These are phyloP conservation scores for Myrmecobius fasciatus DNA, from an alignment of 2,113 vertebrate species.

Conservation along the genomic window DNA sequence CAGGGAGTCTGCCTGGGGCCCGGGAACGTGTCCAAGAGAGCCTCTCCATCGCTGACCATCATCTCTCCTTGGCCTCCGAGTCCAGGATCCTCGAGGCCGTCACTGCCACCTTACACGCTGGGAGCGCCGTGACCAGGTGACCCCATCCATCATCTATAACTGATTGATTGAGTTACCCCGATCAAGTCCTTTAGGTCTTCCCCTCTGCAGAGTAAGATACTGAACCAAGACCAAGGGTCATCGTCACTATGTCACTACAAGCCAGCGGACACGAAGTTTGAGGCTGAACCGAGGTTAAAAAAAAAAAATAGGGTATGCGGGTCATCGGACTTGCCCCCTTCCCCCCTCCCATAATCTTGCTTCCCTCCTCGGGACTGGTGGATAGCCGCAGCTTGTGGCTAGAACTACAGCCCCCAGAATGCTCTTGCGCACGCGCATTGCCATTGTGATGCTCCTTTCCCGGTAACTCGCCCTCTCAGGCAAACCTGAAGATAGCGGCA, in stretches of 20 bases:
- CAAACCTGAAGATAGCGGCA: constrained; percentile 74
- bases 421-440: constrained; percentile 59
- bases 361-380: rapidly evolving
- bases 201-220: not conserved
- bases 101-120: not conserved
- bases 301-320: not conserved
- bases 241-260: not conserved
- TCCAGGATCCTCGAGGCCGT: not conserved
- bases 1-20: not conserved
- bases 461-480: constrained; percentile 74
- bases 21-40: not conserved
- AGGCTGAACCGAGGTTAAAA: not conserved
- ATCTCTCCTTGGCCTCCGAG: not conserved
- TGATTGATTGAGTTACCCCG: not conserved
- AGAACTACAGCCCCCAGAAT: constrained; percentile 76
- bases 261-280: not conserved
- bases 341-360: not conserved
- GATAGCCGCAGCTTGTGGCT: not conserved
- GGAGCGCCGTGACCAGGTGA: not conserved
- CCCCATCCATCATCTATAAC: not conserved
- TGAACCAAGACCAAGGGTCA: not conserved
- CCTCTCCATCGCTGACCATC: not conserved
- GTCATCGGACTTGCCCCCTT: not conserved
- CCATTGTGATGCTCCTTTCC: constrained; percentile 57
- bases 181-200: not conserved